Evolutionary conservation across 2,888 invertebrate species (phyloP).

Genomic region (Rugalucina vietnamica): DNA sequence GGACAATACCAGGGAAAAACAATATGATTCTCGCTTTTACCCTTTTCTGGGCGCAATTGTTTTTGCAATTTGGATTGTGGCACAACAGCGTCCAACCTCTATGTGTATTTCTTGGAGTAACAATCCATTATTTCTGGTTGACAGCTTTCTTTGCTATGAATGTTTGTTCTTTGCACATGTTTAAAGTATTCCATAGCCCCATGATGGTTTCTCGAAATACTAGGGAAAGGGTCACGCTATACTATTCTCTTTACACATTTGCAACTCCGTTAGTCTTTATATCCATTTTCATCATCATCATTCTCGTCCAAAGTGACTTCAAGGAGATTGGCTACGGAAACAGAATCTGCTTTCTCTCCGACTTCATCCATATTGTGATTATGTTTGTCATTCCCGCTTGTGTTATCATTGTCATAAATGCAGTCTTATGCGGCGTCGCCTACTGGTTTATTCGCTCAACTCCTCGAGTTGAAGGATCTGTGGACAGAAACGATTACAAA

Average conservation of each 20-base stretch:
- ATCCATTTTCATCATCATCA: neutral
- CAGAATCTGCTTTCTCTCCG: constrained; percentile 41
- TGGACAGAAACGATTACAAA: constrained; percentile 34
- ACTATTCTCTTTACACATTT: neutral
- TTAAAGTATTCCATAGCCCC: constrained; percentile 47
- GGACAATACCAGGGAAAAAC: constrained; percentile 65
- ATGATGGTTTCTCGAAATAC: neutral
- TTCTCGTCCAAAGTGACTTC: neutral
- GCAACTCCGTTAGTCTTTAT: neutral
- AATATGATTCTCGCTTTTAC: constrained; percentile 62
- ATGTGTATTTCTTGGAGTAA: constrained; percentile 54
- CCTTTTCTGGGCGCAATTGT: constrained; percentile 61
- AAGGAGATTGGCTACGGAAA: constrained; percentile 54
- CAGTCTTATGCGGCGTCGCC: constrained; percentile 60
- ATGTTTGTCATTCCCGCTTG: constrained; percentile 64
- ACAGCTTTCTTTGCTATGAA: constrained; percentile 64
- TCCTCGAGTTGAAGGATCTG: constrained; percentile 31
- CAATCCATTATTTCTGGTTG: constrained; percentile 66
- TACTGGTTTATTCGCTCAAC: constrained; percentile 56
- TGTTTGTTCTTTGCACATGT: constrained; percentile 67
- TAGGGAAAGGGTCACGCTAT: neutral
- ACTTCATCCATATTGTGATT: constrained; percentile 22
- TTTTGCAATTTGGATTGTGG: constrained; percentile 58
- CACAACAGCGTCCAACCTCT: neutral
- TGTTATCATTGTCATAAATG: constrained; percentile 61